phyloP scores from a whole-genome alignment of 2,113 vertebrate species.

The Xiphophorus couchianus region DNA sequence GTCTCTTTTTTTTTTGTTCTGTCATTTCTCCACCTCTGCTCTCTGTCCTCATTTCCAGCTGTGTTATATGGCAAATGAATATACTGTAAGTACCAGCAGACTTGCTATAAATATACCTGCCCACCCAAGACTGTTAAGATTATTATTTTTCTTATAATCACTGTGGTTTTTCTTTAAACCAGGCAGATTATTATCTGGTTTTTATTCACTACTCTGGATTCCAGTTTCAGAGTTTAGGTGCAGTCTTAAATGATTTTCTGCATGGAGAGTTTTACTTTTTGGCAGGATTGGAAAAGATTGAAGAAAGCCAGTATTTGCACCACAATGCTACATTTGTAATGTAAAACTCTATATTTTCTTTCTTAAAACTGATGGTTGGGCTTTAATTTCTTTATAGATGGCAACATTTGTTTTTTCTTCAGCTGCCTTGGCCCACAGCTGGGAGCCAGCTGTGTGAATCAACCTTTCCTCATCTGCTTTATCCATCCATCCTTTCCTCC shows the following conservation, averaged over 20 bases:
- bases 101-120: conserved; percentile 75
- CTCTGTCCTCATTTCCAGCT: conserved; percentile 67
- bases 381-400: conserved; percentile 70
- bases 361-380: conserved; percentile 58
- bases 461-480: conserved; percentile 74
- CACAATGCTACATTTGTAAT: conserved; percentile 38
- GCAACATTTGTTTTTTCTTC: conserved; percentile 9
- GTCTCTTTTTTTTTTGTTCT: conserved; percentile 46
- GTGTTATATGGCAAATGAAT: conserved; percentile 68
- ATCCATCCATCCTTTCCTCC: conserved; percentile 60
- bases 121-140: conserved; percentile 79
- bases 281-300: neutral
- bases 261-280: conserved; percentile 7
- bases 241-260: conserved; percentile 2
- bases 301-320: neutral
- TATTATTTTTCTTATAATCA: conserved; percentile 78
- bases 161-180: conserved; percentile 71
- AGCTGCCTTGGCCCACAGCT: conserved; percentile 77
- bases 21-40: conserved; percentile 58
- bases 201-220: conserved; percentile 48
- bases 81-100: conserved; percentile 69
- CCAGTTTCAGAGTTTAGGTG: conserved; percentile 17
- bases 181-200: conserved; percentile 73
- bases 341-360: conserved; percentile 39
- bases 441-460: conserved; percentile 86